phyloP scores from a whole-genome alignment of 2,113 vertebrate species.

The Cathartes aura region DNA sequence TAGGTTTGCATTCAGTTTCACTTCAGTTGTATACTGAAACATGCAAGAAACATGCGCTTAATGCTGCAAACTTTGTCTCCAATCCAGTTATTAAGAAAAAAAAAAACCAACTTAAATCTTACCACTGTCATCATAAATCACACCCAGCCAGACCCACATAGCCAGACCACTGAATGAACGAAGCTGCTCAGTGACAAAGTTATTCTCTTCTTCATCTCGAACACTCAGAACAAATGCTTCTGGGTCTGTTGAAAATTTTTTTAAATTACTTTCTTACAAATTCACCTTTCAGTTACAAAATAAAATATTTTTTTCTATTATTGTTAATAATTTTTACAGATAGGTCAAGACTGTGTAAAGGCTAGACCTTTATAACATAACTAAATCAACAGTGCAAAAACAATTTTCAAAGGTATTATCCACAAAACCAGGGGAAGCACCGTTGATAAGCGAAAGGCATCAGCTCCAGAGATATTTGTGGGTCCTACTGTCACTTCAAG shows the following conservation, averaged over 20 bases:
- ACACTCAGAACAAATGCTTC: conserved; percentile 85
- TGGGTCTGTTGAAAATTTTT: conserved; percentile 70
- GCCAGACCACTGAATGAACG: conserved; percentile 80
- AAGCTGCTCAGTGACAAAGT: conserved; percentile 86
- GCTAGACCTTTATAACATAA: background rate
- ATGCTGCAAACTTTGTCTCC: background rate
- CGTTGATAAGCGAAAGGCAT: background rate
- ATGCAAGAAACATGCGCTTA: background rate
- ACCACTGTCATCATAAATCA: conserved; percentile 82
- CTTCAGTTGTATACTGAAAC: background rate
- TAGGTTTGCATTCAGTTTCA: background rate
- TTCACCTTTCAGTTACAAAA: background rate
- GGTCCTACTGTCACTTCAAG: background rate
- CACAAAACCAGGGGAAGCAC: too few species aligned
- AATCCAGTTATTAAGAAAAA: background rate
- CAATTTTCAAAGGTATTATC: background rate
- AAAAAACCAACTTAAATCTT: conserved; percentile 18
- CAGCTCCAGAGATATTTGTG: background rate
- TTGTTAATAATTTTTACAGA: background rate
- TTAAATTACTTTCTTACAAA: background rate
- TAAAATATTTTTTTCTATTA: background rate
- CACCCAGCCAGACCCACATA: conserved; percentile 87
- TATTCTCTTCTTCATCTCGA: conserved; percentile 87
- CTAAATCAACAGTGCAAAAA: background rate
- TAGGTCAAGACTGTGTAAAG: background rate